Conservation (phyloP, 64 coral and sea anemone species). For the Stichodactyla helianthus region DNA sequence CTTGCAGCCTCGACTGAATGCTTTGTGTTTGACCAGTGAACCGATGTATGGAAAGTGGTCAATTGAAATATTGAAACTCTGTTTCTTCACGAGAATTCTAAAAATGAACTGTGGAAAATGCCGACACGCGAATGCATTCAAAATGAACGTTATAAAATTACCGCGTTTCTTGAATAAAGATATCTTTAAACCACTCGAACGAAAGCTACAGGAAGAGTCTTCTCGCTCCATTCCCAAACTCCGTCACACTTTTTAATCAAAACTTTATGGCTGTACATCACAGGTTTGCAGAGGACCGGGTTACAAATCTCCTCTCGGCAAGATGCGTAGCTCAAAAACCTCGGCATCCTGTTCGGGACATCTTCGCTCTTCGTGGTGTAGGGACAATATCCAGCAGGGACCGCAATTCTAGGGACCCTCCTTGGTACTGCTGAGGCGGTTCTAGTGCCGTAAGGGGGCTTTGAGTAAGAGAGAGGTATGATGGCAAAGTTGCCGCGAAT, state of each 20-base stretch:
- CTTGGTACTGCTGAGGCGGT: not conserved
- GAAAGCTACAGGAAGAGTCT: not conserved
- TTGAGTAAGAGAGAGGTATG: not conserved
- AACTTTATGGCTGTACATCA: not conserved
- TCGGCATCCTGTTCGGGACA: not conserved
- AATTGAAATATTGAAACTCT: too few relatives aligned
- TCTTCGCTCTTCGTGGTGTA: not conserved
- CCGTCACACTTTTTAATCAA: slow-evolving; percentile 16
- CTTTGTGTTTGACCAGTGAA: too few relatives aligned
- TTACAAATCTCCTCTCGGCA: not conserved
- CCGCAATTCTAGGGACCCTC: not conserved
- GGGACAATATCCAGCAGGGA: not conserved
- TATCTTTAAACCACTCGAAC: not conserved
- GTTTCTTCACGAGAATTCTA: too few relatives aligned
- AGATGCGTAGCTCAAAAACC: not conserved
- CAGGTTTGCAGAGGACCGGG: not conserved
- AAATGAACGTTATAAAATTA: too few relatives aligned
- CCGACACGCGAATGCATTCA: too few relatives aligned
- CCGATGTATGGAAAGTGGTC: too few relatives aligned
- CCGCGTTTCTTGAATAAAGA: not conserved
- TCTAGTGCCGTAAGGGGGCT: not conserved
- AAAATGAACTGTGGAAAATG: too few relatives aligned
- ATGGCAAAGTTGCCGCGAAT: not conserved
- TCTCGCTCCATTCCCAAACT: not conserved
- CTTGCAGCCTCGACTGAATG: too few relatives aligned